Conservation (phyloP, 2,797 vertebrate species). For the Novumbra hubbsi region DNA sequence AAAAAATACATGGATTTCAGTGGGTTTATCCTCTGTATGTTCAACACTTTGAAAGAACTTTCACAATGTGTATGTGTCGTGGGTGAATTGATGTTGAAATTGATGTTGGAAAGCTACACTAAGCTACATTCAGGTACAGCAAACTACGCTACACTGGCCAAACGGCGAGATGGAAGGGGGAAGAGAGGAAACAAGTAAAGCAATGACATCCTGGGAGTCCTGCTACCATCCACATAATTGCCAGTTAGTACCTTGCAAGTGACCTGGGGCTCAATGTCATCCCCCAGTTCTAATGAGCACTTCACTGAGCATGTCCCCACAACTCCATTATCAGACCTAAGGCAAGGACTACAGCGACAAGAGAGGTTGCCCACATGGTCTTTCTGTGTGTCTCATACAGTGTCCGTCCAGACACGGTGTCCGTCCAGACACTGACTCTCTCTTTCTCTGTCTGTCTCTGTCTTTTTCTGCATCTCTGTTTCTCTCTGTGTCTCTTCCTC, state of each 20-base stretch:
- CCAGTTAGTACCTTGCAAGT: slow-evolving; percentile 39
- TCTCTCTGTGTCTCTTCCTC: slow-evolving; percentile 21
- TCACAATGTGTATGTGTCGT: no score
- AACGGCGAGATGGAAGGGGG: no score
- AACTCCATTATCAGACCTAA: slow-evolving; percentile 33
- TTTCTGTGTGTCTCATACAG: not conserved
- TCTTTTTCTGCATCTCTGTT: not conserved
- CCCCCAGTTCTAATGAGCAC: slow-evolving; percentile 16
- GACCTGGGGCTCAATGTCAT: slow-evolving; percentile 33
- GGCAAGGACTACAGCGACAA: slow-evolving; percentile 25
- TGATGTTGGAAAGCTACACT: not conserved
- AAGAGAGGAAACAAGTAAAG: not conserved
- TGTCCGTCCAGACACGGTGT: not conserved
- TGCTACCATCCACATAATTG: slow-evolving; percentile 40
- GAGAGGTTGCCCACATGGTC: slow-evolving; percentile 47
- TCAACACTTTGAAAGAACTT: no score
- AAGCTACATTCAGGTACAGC: not conserved
- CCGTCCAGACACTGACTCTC: not conserved
- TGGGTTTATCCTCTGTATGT: no score
- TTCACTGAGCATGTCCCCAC: slow-evolving; percentile 21
- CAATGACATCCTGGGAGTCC: not conserved
- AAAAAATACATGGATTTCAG: no score
- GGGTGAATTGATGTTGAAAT: not conserved
- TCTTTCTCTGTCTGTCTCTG: slow-evolving; percentile 6
- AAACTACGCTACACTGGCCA: not conserved